Conservation (phyloP, 2,113 vertebrate genomes). For the Phalacrocorax carbo region DNA sequence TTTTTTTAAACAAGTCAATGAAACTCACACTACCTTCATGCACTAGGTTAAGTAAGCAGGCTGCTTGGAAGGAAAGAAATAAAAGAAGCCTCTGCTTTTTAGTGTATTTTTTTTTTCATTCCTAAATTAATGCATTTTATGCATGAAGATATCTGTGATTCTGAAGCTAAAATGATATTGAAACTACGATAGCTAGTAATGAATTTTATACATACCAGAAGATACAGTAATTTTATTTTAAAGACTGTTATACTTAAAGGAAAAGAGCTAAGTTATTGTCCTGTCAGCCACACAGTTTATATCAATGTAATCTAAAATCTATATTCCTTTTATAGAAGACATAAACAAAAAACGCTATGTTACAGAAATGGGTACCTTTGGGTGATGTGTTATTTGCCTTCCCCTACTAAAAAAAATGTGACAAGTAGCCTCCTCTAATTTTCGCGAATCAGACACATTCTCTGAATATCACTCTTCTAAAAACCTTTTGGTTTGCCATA, state of each 20-base stretch:
- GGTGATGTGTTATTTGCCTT: background rate
- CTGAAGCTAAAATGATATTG: constrained; percentile 11
- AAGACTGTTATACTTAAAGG: constrained; percentile 9
- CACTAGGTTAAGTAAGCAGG: constrained; percentile 8
- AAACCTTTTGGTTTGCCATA: background rate
- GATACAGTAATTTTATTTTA: background rate
- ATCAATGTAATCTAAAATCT: background rate
- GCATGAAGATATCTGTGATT: background rate
- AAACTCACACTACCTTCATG: constrained; percentile 37
- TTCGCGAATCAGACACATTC: background rate
- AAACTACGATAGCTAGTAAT: background rate
- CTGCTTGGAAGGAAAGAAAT: constrained; percentile 2
- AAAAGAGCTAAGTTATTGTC: background rate
- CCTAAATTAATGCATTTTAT: constrained; percentile 1
- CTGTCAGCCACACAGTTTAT: background rate
- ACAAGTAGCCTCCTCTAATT: background rate
- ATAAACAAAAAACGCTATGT: background rate
- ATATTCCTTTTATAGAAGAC: background rate
- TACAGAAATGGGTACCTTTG: background rate
- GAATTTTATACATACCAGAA: background rate
- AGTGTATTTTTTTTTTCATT: background rate
- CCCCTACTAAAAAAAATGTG: background rate
- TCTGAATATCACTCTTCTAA: background rate
- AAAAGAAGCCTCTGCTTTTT: background rate
- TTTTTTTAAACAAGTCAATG: constrained; percentile 22